Base-by-base conservation (phyloP, 2,113 vertebrate species). In the Thamnophis sirtalis region DNA sequence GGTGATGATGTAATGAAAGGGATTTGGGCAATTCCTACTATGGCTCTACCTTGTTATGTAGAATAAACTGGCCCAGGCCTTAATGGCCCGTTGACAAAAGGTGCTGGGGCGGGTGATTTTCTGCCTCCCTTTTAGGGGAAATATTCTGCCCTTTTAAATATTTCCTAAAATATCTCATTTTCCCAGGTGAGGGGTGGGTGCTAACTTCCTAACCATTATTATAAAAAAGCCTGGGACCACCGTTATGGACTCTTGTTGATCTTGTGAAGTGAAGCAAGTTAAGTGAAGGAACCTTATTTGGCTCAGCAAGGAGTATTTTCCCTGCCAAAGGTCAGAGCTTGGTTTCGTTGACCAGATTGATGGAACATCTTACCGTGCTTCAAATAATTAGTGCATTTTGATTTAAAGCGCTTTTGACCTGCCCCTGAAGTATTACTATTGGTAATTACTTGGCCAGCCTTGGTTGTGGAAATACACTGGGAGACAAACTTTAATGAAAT, bases 321-420 rank as follows among this genome's bases (percentile, higher is more conserved):
- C 5, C 84, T 87, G 58, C 84, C 88, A 33, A 38, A 54, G 7
- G 84, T 92, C 33, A 73, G 17, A 51, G 38, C 53, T 38, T 7
- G 28, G 24, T 56, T 9, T 54, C 9, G 8, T 28, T 19, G 7
- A 9, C 60, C 51, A n/a, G 9, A 51, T 87, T 86, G 55, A 26
- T 55, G 43, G 51, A 19, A 6, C 17, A 3, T 10, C 38, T 56
- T 90, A 3, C 50, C 26, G 15, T 68, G n/a, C 56, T 56, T 63
- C 11, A 7, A 11, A 53, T 63, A 80, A 86, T n/a, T 11, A 38
- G 24, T 17, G 22, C 33, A 19, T 26, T 87, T 87, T 50, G 84
- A 90, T 87, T 87, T 80, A 80, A 90, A 90, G 89, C 19, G 9
- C 38, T 38, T 56, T 51, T 93, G 92, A 87, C 56, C 73, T 85